Evolutionary conservation across 2,113 vertebrate species (phyloP).

Genomic region (Notiomystis cincta): DNA sequence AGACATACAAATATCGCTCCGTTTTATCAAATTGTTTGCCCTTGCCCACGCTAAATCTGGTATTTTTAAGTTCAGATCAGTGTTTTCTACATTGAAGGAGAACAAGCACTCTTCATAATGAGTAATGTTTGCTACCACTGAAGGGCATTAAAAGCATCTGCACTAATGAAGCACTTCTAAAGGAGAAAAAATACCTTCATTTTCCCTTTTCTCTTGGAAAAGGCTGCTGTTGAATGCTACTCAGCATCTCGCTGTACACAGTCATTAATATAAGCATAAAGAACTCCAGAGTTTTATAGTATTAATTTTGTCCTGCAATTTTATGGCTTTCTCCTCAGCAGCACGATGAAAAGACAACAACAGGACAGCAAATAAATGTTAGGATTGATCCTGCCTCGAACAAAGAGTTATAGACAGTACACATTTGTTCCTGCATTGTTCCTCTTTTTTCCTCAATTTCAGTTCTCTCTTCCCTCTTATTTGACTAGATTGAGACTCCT

Average conservation of each 20-base stretch:
- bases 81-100: background rate
- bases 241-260: background rate
- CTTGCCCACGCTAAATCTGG: background rate
- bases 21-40: background rate
- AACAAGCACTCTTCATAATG: background rate
- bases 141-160: background rate
- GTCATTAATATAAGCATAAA: background rate
- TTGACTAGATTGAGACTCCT: background rate
- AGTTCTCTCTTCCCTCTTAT: background rate
- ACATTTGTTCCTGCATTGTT: background rate
- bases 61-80: background rate
- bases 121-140: background rate
- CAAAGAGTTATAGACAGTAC: background rate
- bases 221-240: background rate
- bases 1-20: background rate
- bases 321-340: background rate
- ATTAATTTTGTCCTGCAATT: background rate
- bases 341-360: background rate
- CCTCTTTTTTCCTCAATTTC: background rate
- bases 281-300: background rate
- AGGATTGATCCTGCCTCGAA: background rate
- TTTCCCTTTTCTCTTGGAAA: background rate
- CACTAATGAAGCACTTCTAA: background rate
- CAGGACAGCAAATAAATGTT: background rate
- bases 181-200: background rate